Conservation (phyloP, 1,140 invertebrate genomes). For the Drosophila subpulchrella region DNA sequence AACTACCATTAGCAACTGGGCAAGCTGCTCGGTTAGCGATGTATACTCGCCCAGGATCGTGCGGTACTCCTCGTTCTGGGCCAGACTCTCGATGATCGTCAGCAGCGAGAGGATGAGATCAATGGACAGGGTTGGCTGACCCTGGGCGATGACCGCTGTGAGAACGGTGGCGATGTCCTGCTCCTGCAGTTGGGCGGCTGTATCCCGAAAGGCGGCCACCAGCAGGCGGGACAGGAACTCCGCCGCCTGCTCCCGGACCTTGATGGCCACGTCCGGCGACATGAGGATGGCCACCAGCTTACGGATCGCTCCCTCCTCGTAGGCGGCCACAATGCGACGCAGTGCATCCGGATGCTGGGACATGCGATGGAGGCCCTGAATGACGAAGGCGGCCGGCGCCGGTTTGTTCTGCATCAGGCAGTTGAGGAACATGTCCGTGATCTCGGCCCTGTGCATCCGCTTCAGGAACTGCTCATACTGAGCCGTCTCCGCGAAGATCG, state of each 20-base stretch:
- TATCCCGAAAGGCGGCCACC: constrained; percentile 45
- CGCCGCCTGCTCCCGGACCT: constrained; percentile 68
- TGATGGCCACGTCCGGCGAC: constrained; percentile 43
- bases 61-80: constrained; percentile 69
- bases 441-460: constrained; percentile 51
- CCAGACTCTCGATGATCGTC: constrained; percentile 63
- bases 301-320: constrained; percentile 30
- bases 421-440: constrained; percentile 61
- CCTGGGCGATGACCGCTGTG: constrained; percentile 47
- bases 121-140: constrained; percentile 54
- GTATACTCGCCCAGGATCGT: constrained; percentile 24
- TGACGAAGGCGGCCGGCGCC: constrained; percentile 53
- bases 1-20: constrained; percentile 66
- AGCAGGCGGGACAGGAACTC: constrained; percentile 61
- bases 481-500: constrained; percentile 70
- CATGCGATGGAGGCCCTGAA: constrained; percentile 67
- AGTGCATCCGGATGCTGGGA: constrained; percentile 47
- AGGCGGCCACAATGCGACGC: constrained; percentile 55
- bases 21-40: constrained; percentile 59
- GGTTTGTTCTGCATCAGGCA: constrained; percentile 60
- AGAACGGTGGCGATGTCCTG: constrained; percentile 44
- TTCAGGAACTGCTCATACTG: constrained; percentile 58
- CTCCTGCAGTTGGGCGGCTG: constrained; percentile 30
- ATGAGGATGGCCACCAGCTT: constrained; percentile 54
- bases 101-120: constrained; percentile 68